phyloP scores from a whole-genome alignment of 2,797 vertebrate species.

The Monodelphis domestica region DNA sequence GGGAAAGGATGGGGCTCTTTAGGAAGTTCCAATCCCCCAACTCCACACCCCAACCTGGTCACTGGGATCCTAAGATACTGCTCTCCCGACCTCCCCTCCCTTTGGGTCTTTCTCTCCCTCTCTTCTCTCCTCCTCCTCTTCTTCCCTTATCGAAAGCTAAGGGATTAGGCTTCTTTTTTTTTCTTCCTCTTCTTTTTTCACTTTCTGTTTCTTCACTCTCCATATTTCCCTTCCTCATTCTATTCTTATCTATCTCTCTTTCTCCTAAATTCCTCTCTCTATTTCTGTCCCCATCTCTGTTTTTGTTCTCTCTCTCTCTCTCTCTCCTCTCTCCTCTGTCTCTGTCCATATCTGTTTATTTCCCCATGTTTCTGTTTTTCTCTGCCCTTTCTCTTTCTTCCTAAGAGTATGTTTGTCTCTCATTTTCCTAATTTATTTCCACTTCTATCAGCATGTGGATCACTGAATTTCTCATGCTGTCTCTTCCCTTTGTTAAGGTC shows the following conservation, averaged over 20 bases:
- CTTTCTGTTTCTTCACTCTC: neutral
- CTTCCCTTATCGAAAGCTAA: too few species aligned
- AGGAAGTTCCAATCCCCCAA: neutral
- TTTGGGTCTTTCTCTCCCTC: neutral
- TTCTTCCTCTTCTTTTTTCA: neutral
- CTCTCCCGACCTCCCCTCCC: neutral
- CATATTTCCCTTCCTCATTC: neutral
- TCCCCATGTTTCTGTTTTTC: rapidly evolving
- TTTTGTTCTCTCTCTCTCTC: neutral
- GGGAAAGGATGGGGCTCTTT: neutral
- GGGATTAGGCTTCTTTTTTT: neutral
- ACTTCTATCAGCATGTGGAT: neutral
- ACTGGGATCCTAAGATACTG: neutral
- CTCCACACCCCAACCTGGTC: neutral
- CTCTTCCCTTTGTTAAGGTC: neutral
- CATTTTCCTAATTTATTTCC: neutral
- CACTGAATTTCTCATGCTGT: neutral
- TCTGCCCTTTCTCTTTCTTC: neutral
- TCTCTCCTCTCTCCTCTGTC: neutral
- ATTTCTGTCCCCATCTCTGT: too few species aligned
- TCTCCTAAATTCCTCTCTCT: neutral
- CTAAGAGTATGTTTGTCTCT: neutral
- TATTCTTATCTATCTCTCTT: neutral
- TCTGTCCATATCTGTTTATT: neutral
- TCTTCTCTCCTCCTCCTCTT: neutral